Evolutionary conservation across 2,113 vertebrate species (phyloP), one percentile per base, ranked within the genome.

Genomic region (Aspiorhynchus laticeps): DNA sequence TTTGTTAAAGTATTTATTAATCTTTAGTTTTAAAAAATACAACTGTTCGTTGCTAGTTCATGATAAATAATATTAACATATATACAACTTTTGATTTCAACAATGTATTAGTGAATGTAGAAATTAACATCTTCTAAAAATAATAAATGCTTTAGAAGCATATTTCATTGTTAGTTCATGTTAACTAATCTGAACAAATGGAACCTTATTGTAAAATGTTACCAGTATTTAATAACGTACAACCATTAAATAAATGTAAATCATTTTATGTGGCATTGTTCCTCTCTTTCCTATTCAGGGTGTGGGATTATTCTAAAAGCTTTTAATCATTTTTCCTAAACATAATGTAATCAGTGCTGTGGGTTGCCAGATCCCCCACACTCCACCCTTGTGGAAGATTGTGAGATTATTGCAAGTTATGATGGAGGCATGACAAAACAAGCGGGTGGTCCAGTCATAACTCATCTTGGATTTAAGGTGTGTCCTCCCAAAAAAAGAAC

Each of bases 341-440:
- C 19, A 31, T 53, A 46, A 36, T 28, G 63, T 59, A 19, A 84
- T 51, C 82, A 84, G 43, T 83, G 65, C 51, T 74, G 31, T 19
- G 69, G 67, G 83, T 56, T 84, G 67, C 83, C 83, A 84, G 67
- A 84, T 84, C 69, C 48, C 8, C 15, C 9, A 12, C 4, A 1
- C 48, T 59, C 83, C 48, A 74, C 69, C 69, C 69, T 19, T 71
- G n/a, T 59, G 15, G n/a, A 8, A 11, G 63, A 83, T 51, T 36
- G 12, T 7, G 63, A 59, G 48, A 84, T 36, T n/a, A 59, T 84
- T 28, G 24, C 67, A 33, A 51, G 28, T 41, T 74, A 31, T 83
- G 63, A 71, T 46, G 61, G 41, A 51, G 26, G 43, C 28, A 48
- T 51, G 43, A 83, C 65, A 69, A 69, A 84, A 56, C 67, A 84